These are phyloP conservation scores for Pammene aurita DNA, from an alignment of 2,888 invertebrate genomes.

Conservation along the genomic window DNA sequence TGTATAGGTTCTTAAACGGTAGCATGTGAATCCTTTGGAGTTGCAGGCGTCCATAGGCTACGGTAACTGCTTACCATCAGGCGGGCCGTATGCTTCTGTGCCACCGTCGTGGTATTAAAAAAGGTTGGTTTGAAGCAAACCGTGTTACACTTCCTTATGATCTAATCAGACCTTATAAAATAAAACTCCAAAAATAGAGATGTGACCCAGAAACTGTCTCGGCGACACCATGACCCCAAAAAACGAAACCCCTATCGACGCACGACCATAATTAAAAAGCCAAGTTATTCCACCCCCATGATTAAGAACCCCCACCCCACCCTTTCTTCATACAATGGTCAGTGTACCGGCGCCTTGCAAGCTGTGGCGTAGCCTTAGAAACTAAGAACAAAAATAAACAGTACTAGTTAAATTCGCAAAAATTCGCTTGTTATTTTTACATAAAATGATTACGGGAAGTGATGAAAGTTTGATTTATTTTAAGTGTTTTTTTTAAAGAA, in stretches of 20 bases:
- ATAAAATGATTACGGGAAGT: background rate
- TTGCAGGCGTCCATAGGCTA: too few relatives aligned
- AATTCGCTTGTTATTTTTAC: conserved; percentile 44
- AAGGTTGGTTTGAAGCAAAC: conserved; percentile 5
- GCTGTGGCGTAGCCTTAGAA: conserved; percentile 78
- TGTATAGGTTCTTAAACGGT: too few relatives aligned
- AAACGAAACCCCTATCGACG: conserved; percentile 62
- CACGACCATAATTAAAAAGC: conserved; percentile 79
- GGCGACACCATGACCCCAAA: conserved; percentile 55
- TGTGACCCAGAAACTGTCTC: conserved; percentile 40
- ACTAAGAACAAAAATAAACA: conserved; percentile 78
- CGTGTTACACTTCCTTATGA: conserved; percentile 28
- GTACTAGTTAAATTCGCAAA: conserved; percentile 45
- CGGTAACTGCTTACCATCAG: too few relatives aligned
- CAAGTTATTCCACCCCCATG: conserved; percentile 79
- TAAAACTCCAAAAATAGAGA: conserved; percentile 38
- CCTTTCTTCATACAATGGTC: conserved; percentile 77
- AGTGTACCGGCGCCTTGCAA: conserved; percentile 73
- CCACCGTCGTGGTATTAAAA: background rate
- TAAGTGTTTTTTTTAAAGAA: conserved; percentile 41
- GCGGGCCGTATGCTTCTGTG: too few relatives aligned
- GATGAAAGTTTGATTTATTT: background rate
- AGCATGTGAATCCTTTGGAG: too few relatives aligned
- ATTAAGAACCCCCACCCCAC: conserved; percentile 64
- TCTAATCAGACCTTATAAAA: conserved; percentile 26